phyloP scores from a whole-genome alignment of 2,113 vertebrate genomes.

The Sus scrofa region DNA sequence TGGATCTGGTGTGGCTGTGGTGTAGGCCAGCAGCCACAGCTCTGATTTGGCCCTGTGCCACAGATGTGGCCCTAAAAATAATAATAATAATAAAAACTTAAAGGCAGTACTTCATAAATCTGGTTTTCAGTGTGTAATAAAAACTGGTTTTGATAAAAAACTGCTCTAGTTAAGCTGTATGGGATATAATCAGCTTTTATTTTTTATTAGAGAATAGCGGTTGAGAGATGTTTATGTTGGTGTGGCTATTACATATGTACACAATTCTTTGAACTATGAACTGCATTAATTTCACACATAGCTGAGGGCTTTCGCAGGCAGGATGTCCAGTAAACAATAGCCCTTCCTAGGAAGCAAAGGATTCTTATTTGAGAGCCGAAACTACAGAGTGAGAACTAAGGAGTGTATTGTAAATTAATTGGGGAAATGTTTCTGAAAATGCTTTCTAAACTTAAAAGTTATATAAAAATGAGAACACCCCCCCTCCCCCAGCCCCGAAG shows the following conservation, averaged over 20 bases:
- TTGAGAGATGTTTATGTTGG: constrained; percentile 15
- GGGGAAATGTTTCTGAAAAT: constrained; percentile 1
- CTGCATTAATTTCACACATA: background rate
- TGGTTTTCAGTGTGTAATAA: constrained; percentile 3
- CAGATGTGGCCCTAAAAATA: no score
- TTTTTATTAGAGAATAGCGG: background rate
- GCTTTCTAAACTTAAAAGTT: background rate
- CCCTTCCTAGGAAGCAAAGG: background rate
- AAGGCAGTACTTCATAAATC: background rate
- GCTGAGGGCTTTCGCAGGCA: constrained; percentile 10
- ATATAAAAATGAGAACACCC: background rate
- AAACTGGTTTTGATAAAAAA: background rate
- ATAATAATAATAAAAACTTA: background rate
- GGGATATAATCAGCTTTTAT: background rate
- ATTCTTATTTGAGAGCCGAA: constrained; percentile 14
- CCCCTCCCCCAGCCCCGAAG: background rate
- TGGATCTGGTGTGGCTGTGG: no score
- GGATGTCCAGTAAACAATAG: background rate
- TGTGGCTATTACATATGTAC: background rate
- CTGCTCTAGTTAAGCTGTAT: background rate
- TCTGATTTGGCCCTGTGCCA: no score
- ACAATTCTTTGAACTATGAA: background rate
- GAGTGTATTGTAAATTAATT: background rate
- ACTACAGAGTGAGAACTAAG: background rate
- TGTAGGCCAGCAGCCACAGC: no score